A percentile compares a stretch with the other conserved stretches of the same genome.
Conservation (phyloP, 2,888 invertebrate genomes). For the Acronicta psi region DNA sequence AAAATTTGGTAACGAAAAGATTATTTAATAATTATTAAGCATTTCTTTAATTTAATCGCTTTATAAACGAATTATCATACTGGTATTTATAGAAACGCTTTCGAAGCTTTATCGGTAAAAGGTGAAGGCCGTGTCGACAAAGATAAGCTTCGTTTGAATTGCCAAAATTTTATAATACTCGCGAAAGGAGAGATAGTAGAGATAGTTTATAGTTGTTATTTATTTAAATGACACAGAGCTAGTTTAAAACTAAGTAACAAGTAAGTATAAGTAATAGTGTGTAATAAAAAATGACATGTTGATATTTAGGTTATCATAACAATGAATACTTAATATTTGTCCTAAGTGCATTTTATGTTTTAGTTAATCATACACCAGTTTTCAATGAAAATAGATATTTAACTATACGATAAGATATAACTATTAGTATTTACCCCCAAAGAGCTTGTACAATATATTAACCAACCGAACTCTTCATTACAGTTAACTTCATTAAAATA, state of each 20-base stretch:
- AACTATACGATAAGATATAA: no score
- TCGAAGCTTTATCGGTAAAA: constrained; percentile 25
- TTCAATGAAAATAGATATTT: constrained; percentile 39
- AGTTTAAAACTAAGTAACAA: constrained; percentile 20
- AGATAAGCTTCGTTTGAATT: constrained; percentile 8
- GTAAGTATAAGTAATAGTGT: no score
- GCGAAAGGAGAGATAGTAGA: neutral
- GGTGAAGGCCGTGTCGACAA: constrained; percentile 36
- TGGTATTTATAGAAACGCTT: constrained; percentile 28
- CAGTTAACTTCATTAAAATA: neutral
- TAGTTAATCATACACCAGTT: constrained; percentile 27
- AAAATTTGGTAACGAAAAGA: neutral
- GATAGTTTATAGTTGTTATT: constrained; percentile 22
- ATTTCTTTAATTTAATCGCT: constrained; percentile 5
- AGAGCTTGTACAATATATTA: neutral
- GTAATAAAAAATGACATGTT: constrained; percentile 20
- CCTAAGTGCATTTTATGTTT: constrained; percentile 20
- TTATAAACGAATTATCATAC: constrained; percentile 3
- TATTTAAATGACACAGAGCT: constrained; percentile 26
- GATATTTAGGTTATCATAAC: constrained; percentile 18
- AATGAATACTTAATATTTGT: constrained; percentile 10
- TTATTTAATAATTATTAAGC: neutral
- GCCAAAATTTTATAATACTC: constrained; percentile 15
- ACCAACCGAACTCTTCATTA: neutral
- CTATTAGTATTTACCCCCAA: constrained; percentile 3